Evolutionary conservation across 2,797 vertebrate species (phyloP).

Genomic region (Caiman crocodilus): DNA sequence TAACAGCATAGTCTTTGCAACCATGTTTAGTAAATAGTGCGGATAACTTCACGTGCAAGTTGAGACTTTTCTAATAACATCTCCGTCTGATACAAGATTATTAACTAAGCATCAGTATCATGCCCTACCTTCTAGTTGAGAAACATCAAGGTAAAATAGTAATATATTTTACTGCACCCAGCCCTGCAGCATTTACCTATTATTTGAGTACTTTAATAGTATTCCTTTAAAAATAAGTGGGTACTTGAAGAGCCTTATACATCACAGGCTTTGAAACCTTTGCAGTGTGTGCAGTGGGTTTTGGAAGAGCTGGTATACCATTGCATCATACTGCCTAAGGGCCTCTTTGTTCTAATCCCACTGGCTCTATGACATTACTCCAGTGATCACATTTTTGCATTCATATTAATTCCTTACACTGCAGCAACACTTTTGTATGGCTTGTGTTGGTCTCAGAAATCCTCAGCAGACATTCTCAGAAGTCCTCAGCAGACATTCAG

Average conservation of each 20-base stretch:
- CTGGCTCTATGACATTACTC: rapidly evolving
- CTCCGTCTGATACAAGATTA: not conserved
- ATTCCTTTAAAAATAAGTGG: rapidly evolving
- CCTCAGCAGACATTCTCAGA: not conserved
- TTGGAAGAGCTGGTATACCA: not conserved
- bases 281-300: not conserved
- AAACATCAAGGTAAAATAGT: rapidly evolving
- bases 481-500: not conserved
- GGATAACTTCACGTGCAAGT: not conserved
- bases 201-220: not conserved
- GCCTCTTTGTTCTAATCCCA: not conserved
- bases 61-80: not conserved
- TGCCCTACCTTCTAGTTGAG: too few species aligned
- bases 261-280: rapidly evolving
- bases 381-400: not conserved
- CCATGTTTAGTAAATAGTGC: not conserved
- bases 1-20: not conserved
- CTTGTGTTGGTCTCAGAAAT: not conserved
- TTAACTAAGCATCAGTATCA: not conserved
- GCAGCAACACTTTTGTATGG: rapidly evolving
- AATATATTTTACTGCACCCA: not conserved
- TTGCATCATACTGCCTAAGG: rapidly evolving
- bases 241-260: rapidly evolving
- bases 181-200: rapidly evolving
- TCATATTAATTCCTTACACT: rapidly evolving